Percentiles rank a stretch among this genome's conserved stretches.
phyloP scores from a whole-genome alignment of 2,797 vertebrate genomes.

The Podarcis lilfordi region DNA sequence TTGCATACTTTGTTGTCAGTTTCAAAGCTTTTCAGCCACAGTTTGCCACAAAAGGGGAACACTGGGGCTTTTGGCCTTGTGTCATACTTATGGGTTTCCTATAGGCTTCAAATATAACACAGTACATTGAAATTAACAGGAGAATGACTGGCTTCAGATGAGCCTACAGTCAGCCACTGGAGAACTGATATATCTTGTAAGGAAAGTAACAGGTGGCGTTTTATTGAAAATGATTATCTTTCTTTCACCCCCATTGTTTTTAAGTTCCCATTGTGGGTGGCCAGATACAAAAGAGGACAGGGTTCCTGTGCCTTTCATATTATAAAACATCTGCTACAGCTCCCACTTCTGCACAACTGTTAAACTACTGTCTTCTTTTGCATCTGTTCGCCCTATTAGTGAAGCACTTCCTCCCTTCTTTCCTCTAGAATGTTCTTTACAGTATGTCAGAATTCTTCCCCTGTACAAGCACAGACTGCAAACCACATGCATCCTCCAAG shows the following conservation, averaged over 20 bases:
- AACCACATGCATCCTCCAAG: background rate
- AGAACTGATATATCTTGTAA: background rate
- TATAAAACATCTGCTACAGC: background rate
- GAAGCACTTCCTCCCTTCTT: background rate
- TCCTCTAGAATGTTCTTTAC: background rate
- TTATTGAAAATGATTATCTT: background rate
- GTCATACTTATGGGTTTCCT: background rate
- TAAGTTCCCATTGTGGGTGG: background rate
- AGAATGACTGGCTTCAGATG: background rate
- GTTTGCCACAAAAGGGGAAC: background rate
- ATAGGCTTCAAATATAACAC: background rate
- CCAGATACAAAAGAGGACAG: background rate
- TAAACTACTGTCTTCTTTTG: background rate
- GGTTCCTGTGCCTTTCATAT: background rate
- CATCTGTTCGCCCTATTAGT: background rate
- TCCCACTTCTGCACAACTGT: background rate
- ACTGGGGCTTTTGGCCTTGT: background rate
- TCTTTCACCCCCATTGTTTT: background rate
- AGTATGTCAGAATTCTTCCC: background rate
- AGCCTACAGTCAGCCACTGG: background rate
- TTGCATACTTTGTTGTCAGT: background rate
- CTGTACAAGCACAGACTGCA: background rate
- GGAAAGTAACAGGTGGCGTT: background rate
- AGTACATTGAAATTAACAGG: background rate
- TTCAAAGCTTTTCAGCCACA: background rate